phyloP scores from a whole-genome alignment of 2,888 invertebrate species.

The Lasioglossum villosulum region DNA sequence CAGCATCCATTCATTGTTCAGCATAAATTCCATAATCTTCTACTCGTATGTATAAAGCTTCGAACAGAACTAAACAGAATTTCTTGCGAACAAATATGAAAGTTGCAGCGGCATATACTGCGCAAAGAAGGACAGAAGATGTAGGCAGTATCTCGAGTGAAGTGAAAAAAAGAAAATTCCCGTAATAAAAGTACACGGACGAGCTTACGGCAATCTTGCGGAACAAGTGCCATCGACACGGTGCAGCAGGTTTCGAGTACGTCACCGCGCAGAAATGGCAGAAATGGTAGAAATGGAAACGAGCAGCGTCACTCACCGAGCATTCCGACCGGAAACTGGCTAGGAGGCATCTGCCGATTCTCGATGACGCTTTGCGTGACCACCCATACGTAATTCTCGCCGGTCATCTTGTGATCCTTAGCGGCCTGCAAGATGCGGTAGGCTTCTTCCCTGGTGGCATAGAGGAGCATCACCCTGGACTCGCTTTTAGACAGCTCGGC shows the following conservation, averaged over 20 bases:
- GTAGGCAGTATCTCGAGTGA: too few relatives aligned
- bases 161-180: not conserved
- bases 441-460: constrained; percentile 95
- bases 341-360: constrained; percentile 90
- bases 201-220: not conserved
- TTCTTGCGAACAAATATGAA: too few relatives aligned
- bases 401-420: constrained; percentile 91
- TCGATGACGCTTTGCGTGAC: constrained; percentile 97
- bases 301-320: constrained; percentile 88
- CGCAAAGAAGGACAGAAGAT: too few relatives aligned
- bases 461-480: constrained; percentile 96
- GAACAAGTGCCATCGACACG: not conserved
- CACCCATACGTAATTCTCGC: constrained; percentile 98
- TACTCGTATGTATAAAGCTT: too few relatives aligned
- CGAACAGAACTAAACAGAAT: too few relatives aligned
- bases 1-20: not conserved
- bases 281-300: not conserved
- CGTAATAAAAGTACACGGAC: not conserved
- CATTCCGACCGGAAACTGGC: constrained; percentile 96
- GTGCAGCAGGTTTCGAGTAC: not conserved
- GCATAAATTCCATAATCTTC: not conserved
- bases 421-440: constrained; percentile 92
- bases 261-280: not conserved
- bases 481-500: constrained; percentile 94
- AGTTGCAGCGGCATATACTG: too few relatives aligned